Percentiles rank a stretch among this genome's conserved stretches.
phyloP scores from a whole-genome alignment of 2,888 invertebrate species.

The Epistrophe eligans region DNA sequence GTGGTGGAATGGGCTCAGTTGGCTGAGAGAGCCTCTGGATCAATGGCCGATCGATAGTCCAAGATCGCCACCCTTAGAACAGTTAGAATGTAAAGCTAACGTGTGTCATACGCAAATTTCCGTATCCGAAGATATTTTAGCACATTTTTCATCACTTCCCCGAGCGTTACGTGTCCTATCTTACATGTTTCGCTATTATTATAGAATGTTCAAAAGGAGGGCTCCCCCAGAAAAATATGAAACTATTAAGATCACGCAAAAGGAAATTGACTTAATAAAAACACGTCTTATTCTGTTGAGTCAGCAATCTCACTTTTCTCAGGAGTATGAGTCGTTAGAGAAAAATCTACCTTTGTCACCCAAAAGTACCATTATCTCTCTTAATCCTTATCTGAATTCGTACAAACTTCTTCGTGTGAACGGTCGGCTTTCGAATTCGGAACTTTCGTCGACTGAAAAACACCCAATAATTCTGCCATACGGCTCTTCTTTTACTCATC shows the following conservation, averaged over 20 bases:
- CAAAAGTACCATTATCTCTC: not conserved
- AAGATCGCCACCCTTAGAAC: not conserved
- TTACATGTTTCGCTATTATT: slow-evolving; percentile 1
- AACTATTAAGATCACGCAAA: no score
- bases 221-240: not conserved
- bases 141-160: not conserved
- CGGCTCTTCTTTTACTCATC: no score
- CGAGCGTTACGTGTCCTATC: slow-evolving; percentile 1
- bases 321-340: not conserved
- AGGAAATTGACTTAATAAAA: slow-evolving; percentile 1
- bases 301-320: not conserved
- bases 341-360: not conserved
- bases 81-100: not conserved
- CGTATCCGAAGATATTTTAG: no score
- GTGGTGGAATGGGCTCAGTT: no score
- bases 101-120: no score
- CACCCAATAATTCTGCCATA: not conserved
- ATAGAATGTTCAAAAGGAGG: no score
- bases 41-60: no score
- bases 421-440: not conserved
- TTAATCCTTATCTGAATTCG: not conserved
- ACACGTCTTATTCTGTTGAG: not conserved
- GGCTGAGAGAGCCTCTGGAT: no score
- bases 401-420: not conserved
- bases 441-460: not conserved